phyloP scores from a whole-genome alignment of 2,113 vertebrate genomes.

The Calypte anna region DNA sequence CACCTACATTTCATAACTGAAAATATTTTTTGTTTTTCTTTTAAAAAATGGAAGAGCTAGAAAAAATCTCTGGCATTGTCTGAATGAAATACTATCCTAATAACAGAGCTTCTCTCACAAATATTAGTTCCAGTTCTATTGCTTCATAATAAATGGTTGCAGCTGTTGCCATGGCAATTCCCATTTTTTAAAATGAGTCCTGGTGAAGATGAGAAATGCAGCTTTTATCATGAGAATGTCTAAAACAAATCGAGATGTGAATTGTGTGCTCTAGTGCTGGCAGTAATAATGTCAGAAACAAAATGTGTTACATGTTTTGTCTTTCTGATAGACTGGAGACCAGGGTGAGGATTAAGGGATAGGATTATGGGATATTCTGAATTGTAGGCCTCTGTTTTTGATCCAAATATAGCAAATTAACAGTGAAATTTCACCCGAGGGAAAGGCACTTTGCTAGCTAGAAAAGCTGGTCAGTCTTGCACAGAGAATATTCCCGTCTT shows the following conservation, averaged over 20 bases:
- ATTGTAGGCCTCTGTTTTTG: neutral
- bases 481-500: neutral
- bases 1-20: conserved; percentile 42
- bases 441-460: neutral
- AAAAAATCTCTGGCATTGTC: neutral
- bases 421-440: neutral
- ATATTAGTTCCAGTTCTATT: conserved; percentile 69
- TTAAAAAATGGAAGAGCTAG: conserved; percentile 10
- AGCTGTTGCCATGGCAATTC: conserved; percentile 76
- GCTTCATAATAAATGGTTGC: conserved; percentile 74
- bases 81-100: conserved; percentile 54
- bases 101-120: conserved; percentile 50
- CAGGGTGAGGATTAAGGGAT: neutral
- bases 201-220: conserved; percentile 70
- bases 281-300: conserved; percentile 5
- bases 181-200: conserved; percentile 70
- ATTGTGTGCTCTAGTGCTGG: conserved; percentile 3
- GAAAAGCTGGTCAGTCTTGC: conserved; percentile 13
- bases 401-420: neutral
- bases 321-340: neutral
- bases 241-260: conserved; percentile 65
- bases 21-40: conserved; percentile 38
- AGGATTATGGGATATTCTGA: neutral
- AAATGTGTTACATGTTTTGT: neutral
- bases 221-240: conserved; percentile 64